These are phyloP conservation scores for Myrmecophaga tridactyla DNA, from an alignment of 2,113 vertebrate species.

Conservation along the genomic window DNA sequence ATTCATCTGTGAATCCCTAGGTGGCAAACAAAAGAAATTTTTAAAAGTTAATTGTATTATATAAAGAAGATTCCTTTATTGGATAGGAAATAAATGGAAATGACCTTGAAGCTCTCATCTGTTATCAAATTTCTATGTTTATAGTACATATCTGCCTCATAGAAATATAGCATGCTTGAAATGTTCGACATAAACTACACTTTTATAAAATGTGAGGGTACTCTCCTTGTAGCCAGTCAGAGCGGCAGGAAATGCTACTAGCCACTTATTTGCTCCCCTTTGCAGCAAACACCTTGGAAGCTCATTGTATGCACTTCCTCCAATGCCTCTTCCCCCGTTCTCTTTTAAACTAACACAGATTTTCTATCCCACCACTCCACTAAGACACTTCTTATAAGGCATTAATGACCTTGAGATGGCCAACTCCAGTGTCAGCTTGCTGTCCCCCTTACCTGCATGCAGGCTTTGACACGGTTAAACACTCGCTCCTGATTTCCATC, in stretches of 20 bases:
- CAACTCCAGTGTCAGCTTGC: background rate
- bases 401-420: background rate
- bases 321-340: background rate
- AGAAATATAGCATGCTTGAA: background rate
- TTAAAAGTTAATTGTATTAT: background rate
- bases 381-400: background rate
- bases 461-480: background rate
- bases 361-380: background rate
- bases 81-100: background rate
- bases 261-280: background rate
- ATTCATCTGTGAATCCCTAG: background rate
- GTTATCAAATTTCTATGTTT: background rate
- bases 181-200: background rate
- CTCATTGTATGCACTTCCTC: background rate
- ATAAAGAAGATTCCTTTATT: background rate
- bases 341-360: background rate
- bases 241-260: background rate
- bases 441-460: background rate
- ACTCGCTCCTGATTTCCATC: background rate
- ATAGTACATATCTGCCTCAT: background rate
- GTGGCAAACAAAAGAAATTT: background rate
- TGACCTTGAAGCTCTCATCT: background rate
- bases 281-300: background rate
- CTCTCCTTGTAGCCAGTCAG: background rate
- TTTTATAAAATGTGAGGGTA: background rate